Evolutionary conservation across 2,797 vertebrate species (phyloP), one percentile per base, ranked within the genome.

Genomic region (Hippopotamyrus pictus): DNA sequence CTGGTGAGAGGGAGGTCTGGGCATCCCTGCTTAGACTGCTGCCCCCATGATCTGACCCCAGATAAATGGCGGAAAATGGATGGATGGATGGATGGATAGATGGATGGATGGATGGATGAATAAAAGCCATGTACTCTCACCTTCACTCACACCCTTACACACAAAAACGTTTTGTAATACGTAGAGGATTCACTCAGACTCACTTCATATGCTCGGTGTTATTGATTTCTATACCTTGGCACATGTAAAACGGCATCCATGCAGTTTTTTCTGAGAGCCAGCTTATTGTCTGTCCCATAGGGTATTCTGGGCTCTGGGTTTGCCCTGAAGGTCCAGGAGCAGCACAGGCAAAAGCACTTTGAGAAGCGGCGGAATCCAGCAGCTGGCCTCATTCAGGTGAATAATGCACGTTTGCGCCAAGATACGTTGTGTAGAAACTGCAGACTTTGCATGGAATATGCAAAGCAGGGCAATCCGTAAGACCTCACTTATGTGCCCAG

Each of bases 271-370:
- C 6, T 86, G 89, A 88, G 54, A 54, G 51, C 37, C 50, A 29
- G 54, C 59, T 88, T n/a, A 90, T 54, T 84, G 41, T 86, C 19
- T 33, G n/a, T 89, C 86, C 53, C 22, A 17, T 92, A 99, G 98
- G 98, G 98, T 14, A 99, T 99, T 91, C 92, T 99, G 90, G 98
- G 98, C 11, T 99, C 98, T 0, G 98, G 98, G 9, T 99, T 99
- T 95, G 98, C 99, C 89, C 94, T 99, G 92, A 99, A 99, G 92
- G 99, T 99, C 86, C 99, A 99, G 92, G 99, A 99, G 88, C 99
- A 99, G 89, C 99, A 99, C 91, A 94, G 99, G 41, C 99, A 99
- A 91, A 99, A 99, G 90, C 99, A 99, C 91, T 99, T 99, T 90
- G 99, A 99, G 95, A 99, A 99, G 94, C 95, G 98, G 89, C 91